phyloP scores from a whole-genome alignment of 2,113 vertebrate genomes.

The Coptodon rendalli region DNA sequence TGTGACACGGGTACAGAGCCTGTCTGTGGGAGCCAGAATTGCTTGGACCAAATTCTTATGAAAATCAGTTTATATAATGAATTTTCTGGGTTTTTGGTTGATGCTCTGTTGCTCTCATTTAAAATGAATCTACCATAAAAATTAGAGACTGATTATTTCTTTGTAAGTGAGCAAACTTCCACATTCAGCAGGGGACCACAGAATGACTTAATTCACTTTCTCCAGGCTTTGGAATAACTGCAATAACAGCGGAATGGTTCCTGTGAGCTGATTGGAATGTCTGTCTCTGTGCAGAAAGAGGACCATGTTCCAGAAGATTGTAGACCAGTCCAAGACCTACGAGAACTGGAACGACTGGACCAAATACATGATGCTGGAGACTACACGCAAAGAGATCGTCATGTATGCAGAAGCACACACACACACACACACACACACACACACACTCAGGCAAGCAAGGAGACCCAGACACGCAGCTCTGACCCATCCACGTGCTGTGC shows the following conservation, averaged over 20 bases:
- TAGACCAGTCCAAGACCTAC: conserved; percentile 78
- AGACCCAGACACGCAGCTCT: not conserved
- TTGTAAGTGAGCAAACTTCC: not conserved
- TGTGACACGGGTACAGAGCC: not conserved
- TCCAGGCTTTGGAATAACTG: not conserved
- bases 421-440: not conserved
- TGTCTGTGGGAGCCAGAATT: not conserved
- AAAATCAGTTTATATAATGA: not conserved
- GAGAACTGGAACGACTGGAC: conserved; percentile 73
- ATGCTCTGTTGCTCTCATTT: not conserved
- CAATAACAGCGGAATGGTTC: not conserved
- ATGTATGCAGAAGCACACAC: conserved; percentile 55
- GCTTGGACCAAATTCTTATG: not conserved
- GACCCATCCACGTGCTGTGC: not conserved
- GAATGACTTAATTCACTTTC: not conserved
- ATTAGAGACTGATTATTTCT: not conserved
- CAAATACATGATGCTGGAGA: conserved; percentile 78
- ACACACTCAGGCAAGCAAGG: not conserved
- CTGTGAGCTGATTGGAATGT: not conserved
- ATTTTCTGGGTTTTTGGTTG: not conserved
- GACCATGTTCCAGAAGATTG: conserved; percentile 80
- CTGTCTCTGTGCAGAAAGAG: conserved; percentile 64
- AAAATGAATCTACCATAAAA: not conserved
- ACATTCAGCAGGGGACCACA: not conserved
- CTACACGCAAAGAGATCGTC: conserved; percentile 78